These are phyloP conservation scores for Ciconia stormi DNA, from an alignment of 2,113 vertebrate genomes.

Conservation along the genomic window DNA sequence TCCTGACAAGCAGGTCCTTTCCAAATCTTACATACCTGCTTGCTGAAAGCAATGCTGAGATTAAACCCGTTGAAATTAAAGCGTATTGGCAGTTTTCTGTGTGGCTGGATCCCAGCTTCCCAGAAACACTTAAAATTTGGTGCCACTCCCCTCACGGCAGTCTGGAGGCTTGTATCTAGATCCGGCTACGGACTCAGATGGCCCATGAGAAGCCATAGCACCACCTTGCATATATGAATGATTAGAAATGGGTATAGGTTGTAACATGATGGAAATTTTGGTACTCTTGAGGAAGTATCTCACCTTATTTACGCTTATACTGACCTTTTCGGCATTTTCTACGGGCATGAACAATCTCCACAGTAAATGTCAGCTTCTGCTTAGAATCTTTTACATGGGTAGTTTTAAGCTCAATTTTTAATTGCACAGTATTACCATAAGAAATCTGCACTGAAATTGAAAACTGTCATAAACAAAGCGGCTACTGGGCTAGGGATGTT, in stretches of 20 bases:
- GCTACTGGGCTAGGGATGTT: neutral
- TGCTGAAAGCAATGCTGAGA: neutral
- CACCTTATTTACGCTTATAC: neutral
- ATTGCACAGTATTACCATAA: neutral
- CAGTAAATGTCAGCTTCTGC: conserved; percentile 22
- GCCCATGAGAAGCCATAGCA: neutral
- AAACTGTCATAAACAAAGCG: neutral
- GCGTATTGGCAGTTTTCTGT: neutral
- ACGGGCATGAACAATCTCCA: neutral
- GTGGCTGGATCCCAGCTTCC: neutral
- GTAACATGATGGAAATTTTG: neutral
- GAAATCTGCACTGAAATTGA: neutral
- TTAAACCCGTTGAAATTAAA: neutral
- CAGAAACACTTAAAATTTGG: neutral
- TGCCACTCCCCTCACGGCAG: neutral
- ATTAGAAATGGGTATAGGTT: neutral
- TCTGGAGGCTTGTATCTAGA: neutral
- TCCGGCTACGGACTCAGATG: neutral
- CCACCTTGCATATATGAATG: neutral
- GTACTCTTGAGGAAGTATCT: neutral
- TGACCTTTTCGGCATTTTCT: conserved; percentile 24
- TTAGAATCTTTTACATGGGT: neutral
- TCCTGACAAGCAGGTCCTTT: neutral
- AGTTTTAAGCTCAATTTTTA: conserved; percentile 10
- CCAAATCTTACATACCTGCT: neutral